These are phyloP conservation scores for Cinara cedri DNA, from an alignment of 2,888 invertebrate genomes.

Conservation along the genomic window DNA sequence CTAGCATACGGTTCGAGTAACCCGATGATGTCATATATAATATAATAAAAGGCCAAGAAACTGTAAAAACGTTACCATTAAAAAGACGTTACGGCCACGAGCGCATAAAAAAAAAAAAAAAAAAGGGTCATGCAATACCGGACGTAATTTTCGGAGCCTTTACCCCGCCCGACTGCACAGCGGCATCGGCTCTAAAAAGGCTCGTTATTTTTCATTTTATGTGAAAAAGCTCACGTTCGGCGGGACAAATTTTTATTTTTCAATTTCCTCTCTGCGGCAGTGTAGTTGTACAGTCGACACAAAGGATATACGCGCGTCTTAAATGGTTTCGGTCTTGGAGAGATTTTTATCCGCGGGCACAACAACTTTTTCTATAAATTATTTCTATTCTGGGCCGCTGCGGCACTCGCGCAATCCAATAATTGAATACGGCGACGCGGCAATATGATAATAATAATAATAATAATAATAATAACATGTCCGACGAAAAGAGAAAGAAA, in stretches of 20 bases:
- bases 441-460: neutral
- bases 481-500: neutral
- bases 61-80: conserved; percentile 56
- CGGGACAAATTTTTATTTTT: conserved; percentile 53
- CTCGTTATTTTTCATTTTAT: conserved; percentile 55
- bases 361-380: neutral
- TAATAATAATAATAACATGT: no score
- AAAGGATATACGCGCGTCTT: conserved; percentile 35
- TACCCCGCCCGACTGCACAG: conserved; percentile 14
- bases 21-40: conserved; percentile 36
- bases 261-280: conserved; percentile 50
- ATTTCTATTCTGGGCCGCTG: conserved; percentile 14
- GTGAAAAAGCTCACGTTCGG: conserved; percentile 46
- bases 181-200: conserved; percentile 14
- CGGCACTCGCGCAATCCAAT: neutral
- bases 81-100: conserved; percentile 48
- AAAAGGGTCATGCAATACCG: conserved; percentile 42
- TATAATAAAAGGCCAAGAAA: conserved; percentile 46
- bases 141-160: conserved; percentile 56
- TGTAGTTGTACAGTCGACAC: conserved; percentile 33
- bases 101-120: conserved; percentile 32
- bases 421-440: conserved; percentile 4
- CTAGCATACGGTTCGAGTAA: conserved; percentile 49
- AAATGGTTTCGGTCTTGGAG: conserved; percentile 40
- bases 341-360: conserved; percentile 35